Evolutionary conservation across 2,888 invertebrate genomes (phyloP), one percentile per base, ranked within the genome.

Genomic region (Bibio marci): DNA sequence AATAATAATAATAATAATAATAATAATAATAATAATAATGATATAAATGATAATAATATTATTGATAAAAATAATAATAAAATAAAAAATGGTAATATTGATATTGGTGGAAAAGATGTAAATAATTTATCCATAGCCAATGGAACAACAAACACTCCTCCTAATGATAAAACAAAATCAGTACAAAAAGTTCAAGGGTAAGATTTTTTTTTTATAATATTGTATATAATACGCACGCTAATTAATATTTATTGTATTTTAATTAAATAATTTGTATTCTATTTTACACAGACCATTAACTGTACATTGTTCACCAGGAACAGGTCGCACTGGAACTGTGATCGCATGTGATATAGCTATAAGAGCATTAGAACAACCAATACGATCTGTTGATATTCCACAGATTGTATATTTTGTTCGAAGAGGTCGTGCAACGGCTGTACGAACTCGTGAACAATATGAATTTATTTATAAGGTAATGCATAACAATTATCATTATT

Each of bases 361-460:
- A 62, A 73, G 86, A 52, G 85, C 88, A 53, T 80, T 85, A 58
- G 86, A 85, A 58, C 62, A 55, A 27, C 73, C 80, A 39, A 76
- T 76, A 22, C 71, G 82, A 43, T 71, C 71, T 38, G 81, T 86
- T 13, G 90, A 92, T 62, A 76, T 92, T 55, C 85, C 91, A 43
- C 76, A 80, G 55, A 78, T 79, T 49, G 88, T 91, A 43, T 80
- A 82, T 49, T 73, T 72, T 47, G 71, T 92, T 52, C 71, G 92
- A 46, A 72, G 85, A 50, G 90, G 91, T 55, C 67, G 92, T 12
- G 88, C 88, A 34, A 88, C 88, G 49, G 74, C 87, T 43, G 85
- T 92, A 18, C 80, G 88, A 60, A 91, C 90, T 43, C 76, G 80
- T 52, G 87, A 91, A 53, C 92, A 92, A 64, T 92, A 92, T 62